Conservation (phyloP, 1,140 invertebrate genomes). For the Meloidogyne hapla region DNA sequence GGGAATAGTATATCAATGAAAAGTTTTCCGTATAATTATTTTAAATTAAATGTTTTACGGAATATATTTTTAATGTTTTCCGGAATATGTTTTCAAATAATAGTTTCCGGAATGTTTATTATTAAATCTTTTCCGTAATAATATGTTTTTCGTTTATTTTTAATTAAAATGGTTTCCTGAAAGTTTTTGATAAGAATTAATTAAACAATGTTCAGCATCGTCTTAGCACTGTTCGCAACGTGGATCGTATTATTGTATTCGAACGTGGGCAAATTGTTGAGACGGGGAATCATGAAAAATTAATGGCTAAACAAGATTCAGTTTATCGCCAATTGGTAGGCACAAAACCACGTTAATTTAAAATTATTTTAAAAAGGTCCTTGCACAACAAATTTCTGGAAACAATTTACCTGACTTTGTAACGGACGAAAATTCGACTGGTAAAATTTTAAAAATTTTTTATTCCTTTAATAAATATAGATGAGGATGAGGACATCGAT, state of each 20-base stretch:
- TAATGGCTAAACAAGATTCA: slow-evolving; percentile 28
- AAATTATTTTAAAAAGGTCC: not conserved
- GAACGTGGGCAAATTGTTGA: slow-evolving; percentile 65
- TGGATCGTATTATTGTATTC: slow-evolving; percentile 64
- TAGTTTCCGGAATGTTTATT: no score
- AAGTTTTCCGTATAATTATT: no score
- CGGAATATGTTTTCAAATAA: not conserved
- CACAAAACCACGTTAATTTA: not conserved
- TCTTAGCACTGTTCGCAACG: slow-evolving; percentile 51
- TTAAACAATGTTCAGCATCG: slow-evolving; percentile 64
- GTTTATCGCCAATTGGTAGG: slow-evolving; percentile 49
- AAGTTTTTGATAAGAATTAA: not conserved
- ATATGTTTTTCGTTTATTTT: no score
- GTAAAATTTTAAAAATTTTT: slow-evolving; percentile 6
- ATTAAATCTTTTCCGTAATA: no score
- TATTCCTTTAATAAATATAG: not conserved
- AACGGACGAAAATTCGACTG: slow-evolving; percentile 3
- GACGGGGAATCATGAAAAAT: slow-evolving; percentile 46
- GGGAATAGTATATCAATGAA: no score
- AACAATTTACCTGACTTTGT: not conserved
- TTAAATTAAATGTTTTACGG: not conserved
- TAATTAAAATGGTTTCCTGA: no score
- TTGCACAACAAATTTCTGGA: slow-evolving; percentile 39
- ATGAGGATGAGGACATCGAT: not conserved
- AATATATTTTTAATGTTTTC: not conserved